Percentiles rank a stretch among this genome's conserved stretches.
Evolutionary conservation across 2,113 vertebrate species (phyloP).

Genomic region (Dicentrarchus labrax): DNA sequence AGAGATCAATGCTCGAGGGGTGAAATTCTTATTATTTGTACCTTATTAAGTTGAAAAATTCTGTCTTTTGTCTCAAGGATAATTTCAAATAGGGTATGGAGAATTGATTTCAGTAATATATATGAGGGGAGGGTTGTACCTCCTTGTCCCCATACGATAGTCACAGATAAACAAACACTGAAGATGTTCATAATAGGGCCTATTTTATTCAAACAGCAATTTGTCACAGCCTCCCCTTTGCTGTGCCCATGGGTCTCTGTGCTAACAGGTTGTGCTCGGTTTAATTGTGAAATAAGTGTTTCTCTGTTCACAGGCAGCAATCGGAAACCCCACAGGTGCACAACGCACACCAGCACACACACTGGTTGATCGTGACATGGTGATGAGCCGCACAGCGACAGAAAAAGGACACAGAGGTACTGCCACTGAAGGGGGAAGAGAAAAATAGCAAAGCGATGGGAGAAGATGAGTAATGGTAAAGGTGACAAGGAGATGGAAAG

Average conservation of each 20-base stretch:
- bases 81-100: background rate
- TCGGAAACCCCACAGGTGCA: slow-evolving; percentile 69
- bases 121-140: background rate
- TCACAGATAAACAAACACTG: slow-evolving; percentile 45
- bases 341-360: slow-evolving; percentile 1
- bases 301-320: slow-evolving; percentile 69
- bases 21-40: background rate
- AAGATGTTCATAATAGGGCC: slow-evolving; percentile 31
- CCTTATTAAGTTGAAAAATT: slow-evolving; percentile 4
- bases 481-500: slow-evolving; percentile 3
- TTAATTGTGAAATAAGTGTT: slow-evolving; percentile 78
- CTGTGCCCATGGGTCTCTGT: slow-evolving; percentile 55
- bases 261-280: slow-evolving; percentile 65
- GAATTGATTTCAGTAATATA: slow-evolving; percentile 9
- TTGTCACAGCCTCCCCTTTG: slow-evolving; percentile 72
- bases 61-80: slow-evolving; percentile 12
- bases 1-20: background rate
- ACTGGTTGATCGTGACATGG: background rate
- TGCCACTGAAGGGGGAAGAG: slow-evolving; percentile 9
- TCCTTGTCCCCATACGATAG: background rate
- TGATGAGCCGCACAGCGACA: slow-evolving; percentile 46
- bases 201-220: slow-evolving; percentile 71
- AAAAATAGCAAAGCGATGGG: background rate
- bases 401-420: slow-evolving; percentile 34
- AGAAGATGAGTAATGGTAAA: slow-evolving; percentile 35